These are phyloP conservation scores for Heliconius melpomene DNA, from an alignment of 1,140 invertebrate genomes.

Conservation along the genomic window DNA sequence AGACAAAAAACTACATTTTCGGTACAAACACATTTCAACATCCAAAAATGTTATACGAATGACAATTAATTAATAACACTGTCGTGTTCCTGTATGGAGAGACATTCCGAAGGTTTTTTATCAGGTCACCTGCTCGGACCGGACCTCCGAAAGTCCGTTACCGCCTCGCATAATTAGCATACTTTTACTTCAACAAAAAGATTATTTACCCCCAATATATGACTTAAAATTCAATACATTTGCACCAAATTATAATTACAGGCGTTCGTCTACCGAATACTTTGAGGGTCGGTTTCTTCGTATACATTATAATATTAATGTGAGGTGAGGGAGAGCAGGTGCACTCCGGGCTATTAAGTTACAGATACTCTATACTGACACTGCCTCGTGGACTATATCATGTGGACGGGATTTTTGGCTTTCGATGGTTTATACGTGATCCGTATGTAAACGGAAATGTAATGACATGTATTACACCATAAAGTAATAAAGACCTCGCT, in stretches of 20 bases:
- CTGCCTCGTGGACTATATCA: constrained; percentile 29
- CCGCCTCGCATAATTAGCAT: constrained; percentile 61
- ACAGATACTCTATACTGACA: constrained; percentile 55
- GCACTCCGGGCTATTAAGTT: constrained; percentile 44
- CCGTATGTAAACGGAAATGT: constrained; percentile 14
- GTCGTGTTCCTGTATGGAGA: constrained; percentile 50
- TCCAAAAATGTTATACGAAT: constrained; percentile 24
- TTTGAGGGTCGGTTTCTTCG: constrained; percentile 62
- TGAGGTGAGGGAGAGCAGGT: constrained; percentile 62
- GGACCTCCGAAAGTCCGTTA: constrained; percentile 52
- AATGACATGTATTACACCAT: constrained; percentile 1
- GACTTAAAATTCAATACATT: constrained; percentile 70
- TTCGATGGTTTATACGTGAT: neutral
- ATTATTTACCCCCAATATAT: constrained; percentile 62
- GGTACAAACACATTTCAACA: neutral
- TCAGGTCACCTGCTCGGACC: constrained; percentile 58
- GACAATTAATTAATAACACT: constrained; percentile 41
- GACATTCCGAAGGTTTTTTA: constrained; percentile 62
- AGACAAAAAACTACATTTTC: neutral
- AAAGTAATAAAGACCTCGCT: neutral
- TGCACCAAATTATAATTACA: constrained; percentile 75
- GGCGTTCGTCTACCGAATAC: constrained; percentile 56
- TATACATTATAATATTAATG: constrained; percentile 72
- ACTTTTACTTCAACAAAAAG: constrained; percentile 57
- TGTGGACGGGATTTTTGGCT: constrained; percentile 21